phyloP scores from a whole-genome alignment of 2,113 vertebrate genomes.

The Calidris pugnax region DNA sequence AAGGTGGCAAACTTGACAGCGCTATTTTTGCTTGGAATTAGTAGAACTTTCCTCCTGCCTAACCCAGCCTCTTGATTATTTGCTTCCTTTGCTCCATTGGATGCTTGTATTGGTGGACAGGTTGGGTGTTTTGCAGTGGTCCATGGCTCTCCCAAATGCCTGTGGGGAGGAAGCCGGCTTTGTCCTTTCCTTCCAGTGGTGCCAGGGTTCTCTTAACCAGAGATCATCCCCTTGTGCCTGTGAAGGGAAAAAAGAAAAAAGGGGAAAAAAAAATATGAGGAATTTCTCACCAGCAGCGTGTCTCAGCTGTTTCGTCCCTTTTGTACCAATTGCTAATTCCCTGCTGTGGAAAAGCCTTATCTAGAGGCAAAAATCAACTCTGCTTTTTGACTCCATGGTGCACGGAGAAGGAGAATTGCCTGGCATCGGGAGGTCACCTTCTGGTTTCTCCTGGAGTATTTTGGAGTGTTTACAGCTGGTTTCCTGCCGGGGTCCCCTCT shows the following conservation, averaged over 20 bases:
- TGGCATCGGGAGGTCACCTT: neutral
- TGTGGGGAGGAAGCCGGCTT: neutral
- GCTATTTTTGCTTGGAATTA: neutral
- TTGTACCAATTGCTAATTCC: neutral
- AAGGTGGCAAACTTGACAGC: neutral
- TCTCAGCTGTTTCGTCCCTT: neutral
- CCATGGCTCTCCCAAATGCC: neutral
- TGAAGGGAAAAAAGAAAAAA: neutral
- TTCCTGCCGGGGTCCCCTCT: fast-evolving
- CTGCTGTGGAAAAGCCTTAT: neutral
- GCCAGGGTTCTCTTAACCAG: neutral
- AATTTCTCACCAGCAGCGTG: neutral
- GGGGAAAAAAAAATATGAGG: neutral
- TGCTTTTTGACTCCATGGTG: neutral
- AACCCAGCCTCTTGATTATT: neutral
- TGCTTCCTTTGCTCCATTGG: neutral
- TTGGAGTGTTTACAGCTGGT: neutral
- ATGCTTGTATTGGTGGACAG: neutral
- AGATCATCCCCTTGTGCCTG: neutral
- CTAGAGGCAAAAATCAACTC: neutral
- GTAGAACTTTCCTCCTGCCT: neutral
- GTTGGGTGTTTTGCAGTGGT: neutral
- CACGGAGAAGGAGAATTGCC: neutral
- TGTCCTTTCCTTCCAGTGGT: neutral
- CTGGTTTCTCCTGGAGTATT: neutral